Evolutionary conservation across 2,797 vertebrate species (phyloP).

Genomic region (Anabacerthia variegaticeps): DNA sequence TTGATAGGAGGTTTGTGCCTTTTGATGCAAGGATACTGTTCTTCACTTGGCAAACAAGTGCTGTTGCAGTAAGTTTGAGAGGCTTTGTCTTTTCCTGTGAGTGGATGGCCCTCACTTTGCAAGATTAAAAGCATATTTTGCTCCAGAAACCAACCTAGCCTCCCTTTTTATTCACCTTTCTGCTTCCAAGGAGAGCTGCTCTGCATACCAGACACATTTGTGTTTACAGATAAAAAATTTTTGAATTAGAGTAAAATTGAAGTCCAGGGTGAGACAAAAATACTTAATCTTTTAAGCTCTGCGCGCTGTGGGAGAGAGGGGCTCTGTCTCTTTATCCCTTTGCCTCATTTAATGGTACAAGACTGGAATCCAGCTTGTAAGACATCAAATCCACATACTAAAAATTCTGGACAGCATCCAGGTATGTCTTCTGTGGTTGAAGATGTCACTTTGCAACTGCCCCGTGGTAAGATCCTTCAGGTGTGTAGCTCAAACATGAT

Average conservation of each 20-base stretch:
- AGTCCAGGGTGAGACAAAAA: conserved; percentile 29
- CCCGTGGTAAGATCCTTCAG: background rate
- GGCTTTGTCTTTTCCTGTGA: background rate
- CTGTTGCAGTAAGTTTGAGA: background rate
- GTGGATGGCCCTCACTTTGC: background rate
- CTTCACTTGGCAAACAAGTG: background rate
- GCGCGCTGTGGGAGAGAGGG: background rate
- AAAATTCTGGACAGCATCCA: conserved; percentile 29
- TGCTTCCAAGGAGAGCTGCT: background rate
- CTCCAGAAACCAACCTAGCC: background rate
- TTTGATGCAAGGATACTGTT: background rate
- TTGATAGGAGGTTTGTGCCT: background rate
- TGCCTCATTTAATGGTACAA: conserved; percentile 1
- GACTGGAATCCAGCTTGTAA: conserved; percentile 42
- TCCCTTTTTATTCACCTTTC: background rate
- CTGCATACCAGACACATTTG: background rate
- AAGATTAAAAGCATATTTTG: background rate
- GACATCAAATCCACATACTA: conserved; percentile 36
- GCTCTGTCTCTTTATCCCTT: background rate
- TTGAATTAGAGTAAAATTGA: conserved; percentile 27
- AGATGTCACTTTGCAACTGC: background rate
- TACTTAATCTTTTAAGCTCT: conserved; percentile 56
- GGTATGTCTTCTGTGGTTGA: background rate
- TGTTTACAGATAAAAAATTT: background rate
- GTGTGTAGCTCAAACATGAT: background rate